A percentile compares a stretch with the other conserved stretches of the same genome.
Evolutionary conservation across 2,888 invertebrate genomes (phyloP).

Genomic region (Melanchra persicariae): DNA sequence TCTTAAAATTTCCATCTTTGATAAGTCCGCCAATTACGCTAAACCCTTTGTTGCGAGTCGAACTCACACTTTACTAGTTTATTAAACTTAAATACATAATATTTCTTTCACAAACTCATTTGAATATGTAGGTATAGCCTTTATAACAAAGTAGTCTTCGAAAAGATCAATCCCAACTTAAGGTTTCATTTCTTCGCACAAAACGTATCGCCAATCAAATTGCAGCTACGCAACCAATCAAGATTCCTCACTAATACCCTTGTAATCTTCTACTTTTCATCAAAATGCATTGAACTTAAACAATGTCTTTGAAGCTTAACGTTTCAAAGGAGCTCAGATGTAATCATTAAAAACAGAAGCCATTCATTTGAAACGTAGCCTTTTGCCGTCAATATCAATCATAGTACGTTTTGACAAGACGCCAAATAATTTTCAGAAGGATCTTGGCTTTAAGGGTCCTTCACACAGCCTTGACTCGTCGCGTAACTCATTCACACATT

Average conservation of each 20-base stretch:
- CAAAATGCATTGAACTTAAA: slow-evolving; percentile 55
- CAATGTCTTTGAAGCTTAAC: slow-evolving; percentile 44
- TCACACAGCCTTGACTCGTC: background rate
- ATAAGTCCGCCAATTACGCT: too few species aligned
- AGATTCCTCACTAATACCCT: slow-evolving; percentile 20
- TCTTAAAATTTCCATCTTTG: too few species aligned
- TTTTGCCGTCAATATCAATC: slow-evolving; percentile 61
- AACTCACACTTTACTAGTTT: too few species aligned
- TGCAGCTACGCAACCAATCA: slow-evolving; percentile 30
- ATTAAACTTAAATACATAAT: too few species aligned
- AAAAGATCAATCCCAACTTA: background rate
- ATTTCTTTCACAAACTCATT: background rate
- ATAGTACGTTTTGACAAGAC: slow-evolving; percentile 56
- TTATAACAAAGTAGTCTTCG: background rate
- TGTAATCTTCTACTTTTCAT: slow-evolving; percentile 49
- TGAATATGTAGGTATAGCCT: background rate
- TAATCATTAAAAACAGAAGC: slow-evolving; percentile 60
- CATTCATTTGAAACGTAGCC: slow-evolving; percentile 51
- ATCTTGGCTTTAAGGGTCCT: slow-evolving; percentile 9
- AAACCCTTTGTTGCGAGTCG: too few species aligned
- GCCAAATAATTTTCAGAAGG: slow-evolving; percentile 55
- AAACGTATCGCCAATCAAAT: slow-evolving; percentile 36
- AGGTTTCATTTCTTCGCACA: slow-evolving; percentile 1
- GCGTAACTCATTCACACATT: background rate
- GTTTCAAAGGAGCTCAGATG: slow-evolving; percentile 54